Percentiles rank a stretch among this genome's conserved stretches.
phyloP scores from a whole-genome alignment of 2,797 vertebrate genomes.

The Valencia hispanica region DNA sequence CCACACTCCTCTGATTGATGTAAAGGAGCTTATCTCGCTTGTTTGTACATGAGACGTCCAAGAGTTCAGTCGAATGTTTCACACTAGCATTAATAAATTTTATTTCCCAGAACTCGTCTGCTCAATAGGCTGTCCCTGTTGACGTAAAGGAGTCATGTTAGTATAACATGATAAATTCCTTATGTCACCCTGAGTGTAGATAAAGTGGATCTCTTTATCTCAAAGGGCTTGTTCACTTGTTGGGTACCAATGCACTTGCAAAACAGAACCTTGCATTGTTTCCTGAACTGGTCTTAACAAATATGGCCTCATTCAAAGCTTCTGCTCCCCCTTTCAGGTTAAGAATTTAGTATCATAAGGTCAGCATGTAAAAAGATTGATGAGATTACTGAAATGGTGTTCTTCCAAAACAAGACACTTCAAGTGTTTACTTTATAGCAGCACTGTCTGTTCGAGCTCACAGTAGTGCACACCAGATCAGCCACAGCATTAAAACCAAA shows the following conservation, averaged over 20 bases:
- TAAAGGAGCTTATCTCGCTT: conserved; percentile 30
- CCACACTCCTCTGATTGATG: conserved; percentile 31
- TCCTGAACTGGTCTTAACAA: conserved; percentile 72
- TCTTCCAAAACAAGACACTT: conserved; percentile 66
- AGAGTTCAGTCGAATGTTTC: conserved; percentile 23
- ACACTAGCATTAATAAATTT: conserved; percentile 19
- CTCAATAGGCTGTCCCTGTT: background rate
- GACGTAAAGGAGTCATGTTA: conserved; percentile 36
- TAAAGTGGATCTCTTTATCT: conserved; percentile 48
- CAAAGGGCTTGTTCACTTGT: conserved; percentile 42
- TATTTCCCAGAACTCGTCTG: conserved; percentile 17
- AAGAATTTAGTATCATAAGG: conserved; percentile 82
- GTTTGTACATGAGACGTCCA: conserved; percentile 18
- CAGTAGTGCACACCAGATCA: conserved; percentile 64
- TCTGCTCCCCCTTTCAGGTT: conserved; percentile 79
- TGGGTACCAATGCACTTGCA: conserved; percentile 67
- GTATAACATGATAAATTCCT: conserved; percentile 47
- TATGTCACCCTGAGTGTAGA: conserved; percentile 48
- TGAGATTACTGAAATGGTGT: conserved; percentile 70
- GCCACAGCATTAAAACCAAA: conserved; percentile 13
- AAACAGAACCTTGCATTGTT: conserved; percentile 76
- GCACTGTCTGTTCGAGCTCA: conserved; percentile 64
- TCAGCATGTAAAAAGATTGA: conserved; percentile 82
- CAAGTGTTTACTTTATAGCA: conserved; percentile 66
- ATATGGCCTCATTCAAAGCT: conserved; percentile 76